Conservation (phyloP, 2,888 invertebrate genomes). For the Abrostola tripartita region DNA sequence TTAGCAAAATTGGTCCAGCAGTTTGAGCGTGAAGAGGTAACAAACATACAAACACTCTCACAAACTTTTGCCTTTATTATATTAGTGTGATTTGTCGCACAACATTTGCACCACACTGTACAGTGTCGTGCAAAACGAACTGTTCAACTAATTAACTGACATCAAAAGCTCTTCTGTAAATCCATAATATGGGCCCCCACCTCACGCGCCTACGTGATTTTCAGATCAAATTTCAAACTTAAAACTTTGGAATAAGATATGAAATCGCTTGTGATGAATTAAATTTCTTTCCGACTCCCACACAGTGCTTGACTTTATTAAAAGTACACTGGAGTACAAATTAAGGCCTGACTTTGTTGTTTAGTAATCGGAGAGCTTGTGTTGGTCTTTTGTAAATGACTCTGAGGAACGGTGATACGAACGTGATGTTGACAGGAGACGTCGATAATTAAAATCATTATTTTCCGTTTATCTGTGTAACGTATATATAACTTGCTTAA, state of each 20-base stretch:
- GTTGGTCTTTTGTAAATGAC: constrained; percentile 60
- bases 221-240: constrained; percentile 38
- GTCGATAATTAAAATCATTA: constrained; percentile 57
- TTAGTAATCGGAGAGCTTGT: constrained; percentile 55
- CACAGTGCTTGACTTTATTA: constrained; percentile 55
- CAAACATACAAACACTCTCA: too few species aligned
- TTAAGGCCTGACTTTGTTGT: constrained; percentile 59
- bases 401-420: constrained; percentile 39
- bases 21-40: too few species aligned
- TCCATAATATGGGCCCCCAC: constrained; percentile 46
- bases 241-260: constrained; percentile 33
- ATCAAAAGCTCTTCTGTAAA: constrained; percentile 63
- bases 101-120: constrained; percentile 35
- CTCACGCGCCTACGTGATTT: constrained; percentile 25
- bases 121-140: constrained; percentile 49
- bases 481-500: constrained; percentile 25
- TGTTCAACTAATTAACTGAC: constrained; percentile 68
- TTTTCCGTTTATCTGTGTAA: constrained; percentile 48
- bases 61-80: too few species aligned
- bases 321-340: constrained; percentile 61
- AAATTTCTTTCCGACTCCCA: constrained; percentile 54
- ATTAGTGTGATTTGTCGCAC: constrained; percentile 7
- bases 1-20: too few species aligned
- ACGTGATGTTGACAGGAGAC: constrained; percentile 40
- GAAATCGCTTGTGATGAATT: constrained; percentile 37